Base-by-base conservation (phyloP, 1,140 invertebrate genomes). In the Phymastichus coffea region DNA sequence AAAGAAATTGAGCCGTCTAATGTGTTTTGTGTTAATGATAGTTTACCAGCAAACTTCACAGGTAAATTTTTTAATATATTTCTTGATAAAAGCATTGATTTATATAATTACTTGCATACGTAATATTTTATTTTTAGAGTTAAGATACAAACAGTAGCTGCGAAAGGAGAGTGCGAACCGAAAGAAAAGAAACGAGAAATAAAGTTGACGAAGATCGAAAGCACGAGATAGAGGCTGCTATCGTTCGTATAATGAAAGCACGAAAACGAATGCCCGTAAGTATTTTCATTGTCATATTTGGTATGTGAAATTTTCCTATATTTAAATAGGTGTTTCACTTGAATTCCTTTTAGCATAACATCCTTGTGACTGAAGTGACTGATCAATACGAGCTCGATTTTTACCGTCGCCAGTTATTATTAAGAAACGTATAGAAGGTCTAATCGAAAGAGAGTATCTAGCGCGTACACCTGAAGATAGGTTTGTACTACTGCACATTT, bases 121-220 rank as follows among this genome's bases (percentile, higher is more conserved):
- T 59, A 47, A 40, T 53, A 44, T 25, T 47, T 37, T 57, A 51
- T 60, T 15, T 66, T 47, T 67, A 92, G 92, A 80, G 92, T 94
- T 30, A 94, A 95, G 80, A 95, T 94, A 62, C 92, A 94, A 75
- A 93, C 91, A 38, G 95, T 99, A 60, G 94, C 95, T 28, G 95
- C 94, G 7, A 98, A 98, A 80, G 95, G 95, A 35, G 98, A 99
- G 80, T 96, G 94, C 26, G 98, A 99, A 81, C 97, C 97, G 97
- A 99, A 78, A 85, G 97, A 62, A 91, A 93, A 76, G 97, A 99
- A 82, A 99, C 97, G 0, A 86, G 96, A 69, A 96, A 88, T 71
- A 99, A 99, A 83, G 95, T 98, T 12, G 97, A 99, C 75, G 98
- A 99, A 79, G 97, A 99, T 80, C 85, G 97, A 61, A 99, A 99